These are phyloP conservation scores for Drosophila burlai DNA, from an alignment of 1,140 invertebrate genomes.

Conservation along the genomic window DNA sequence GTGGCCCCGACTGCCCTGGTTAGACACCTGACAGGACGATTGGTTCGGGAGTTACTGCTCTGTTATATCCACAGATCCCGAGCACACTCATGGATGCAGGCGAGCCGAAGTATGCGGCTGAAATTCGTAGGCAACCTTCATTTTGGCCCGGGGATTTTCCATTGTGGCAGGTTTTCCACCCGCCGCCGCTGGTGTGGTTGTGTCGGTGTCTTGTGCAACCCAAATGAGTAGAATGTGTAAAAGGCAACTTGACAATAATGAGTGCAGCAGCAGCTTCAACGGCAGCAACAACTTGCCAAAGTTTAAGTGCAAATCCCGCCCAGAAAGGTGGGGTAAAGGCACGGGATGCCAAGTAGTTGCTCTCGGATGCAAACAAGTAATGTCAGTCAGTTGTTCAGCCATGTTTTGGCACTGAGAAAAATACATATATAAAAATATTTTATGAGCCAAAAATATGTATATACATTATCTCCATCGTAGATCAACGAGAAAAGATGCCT, in stretches of 20 bases:
- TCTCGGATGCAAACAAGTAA: conserved; percentile 52
- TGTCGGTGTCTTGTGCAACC: conserved; percentile 41
- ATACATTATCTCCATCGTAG: too few relatives aligned
- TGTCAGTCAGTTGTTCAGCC: conserved; percentile 43
- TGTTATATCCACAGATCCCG: conserved; percentile 18
- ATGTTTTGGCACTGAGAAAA: conserved; percentile 18
- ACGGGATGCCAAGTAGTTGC: conserved; percentile 15
- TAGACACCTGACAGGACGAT: conserved; percentile 36
- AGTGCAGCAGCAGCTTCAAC: conserved; percentile 46
- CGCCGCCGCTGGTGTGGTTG: background rate
- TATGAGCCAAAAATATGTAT: too few relatives aligned
- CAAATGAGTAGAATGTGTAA: conserved; percentile 65
- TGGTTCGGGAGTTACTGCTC: conserved; percentile 16
- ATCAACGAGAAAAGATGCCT: background rate
- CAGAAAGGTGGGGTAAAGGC: conserved; percentile 22
- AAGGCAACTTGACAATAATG: conserved; percentile 67
- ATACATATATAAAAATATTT: background rate
- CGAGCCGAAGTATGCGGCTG: conserved; percentile 10
- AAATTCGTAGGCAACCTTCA: conserved; percentile 7
- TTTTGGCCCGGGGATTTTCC: conserved; percentile 23
- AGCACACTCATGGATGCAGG: conserved; percentile 20
- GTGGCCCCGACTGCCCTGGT: background rate
- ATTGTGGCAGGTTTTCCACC: conserved; percentile 14
- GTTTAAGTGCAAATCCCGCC: conserved; percentile 42
- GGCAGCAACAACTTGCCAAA: conserved; percentile 38